Evolutionary conservation across 2,888 invertebrate species (phyloP), one percentile per base, ranked within the genome.

Genomic region (Parascotia fuliginaria): DNA sequence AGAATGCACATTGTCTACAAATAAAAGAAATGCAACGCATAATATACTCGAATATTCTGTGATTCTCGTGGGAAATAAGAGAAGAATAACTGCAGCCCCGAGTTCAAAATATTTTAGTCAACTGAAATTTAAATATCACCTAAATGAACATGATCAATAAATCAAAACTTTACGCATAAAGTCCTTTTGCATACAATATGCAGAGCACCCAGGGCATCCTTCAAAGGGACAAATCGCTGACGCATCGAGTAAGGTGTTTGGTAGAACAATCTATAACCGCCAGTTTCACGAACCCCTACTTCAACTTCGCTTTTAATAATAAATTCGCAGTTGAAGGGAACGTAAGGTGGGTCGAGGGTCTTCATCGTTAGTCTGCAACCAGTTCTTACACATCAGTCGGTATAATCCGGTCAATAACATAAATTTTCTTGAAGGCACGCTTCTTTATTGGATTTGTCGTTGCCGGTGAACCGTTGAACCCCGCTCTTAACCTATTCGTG

Each of bases 351-450:
- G 66, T 61, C 58, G 62, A 64, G 64, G 86, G 48, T 82, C 88
- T 76, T 9, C 15, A 15, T 69, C 62, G 34, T 38, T 87, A 85
- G 89, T 67, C 65, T 67, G 65, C 68, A 73, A 65, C 70, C 75
- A 73, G 76, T 75, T 81, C 80, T 83, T 81, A 74, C 84, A 84
- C 84, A 87, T 88, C 88, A 87, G 77, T 81, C 77, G 75, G 73
- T 78, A 87, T 88, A 89, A 88, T 86, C 84, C 85, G 88, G 87
- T 87, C 87, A 89, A 87, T 89, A 88, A 87, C 87, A 89, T 89
- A 89, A 87, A 88, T 88, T n/a, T 88, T 88, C 79, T 86, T 78
- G 71, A 77, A 82, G 81, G 81, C 83, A 82, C 74, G 81, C 75
- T 81, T 83, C 88, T 86, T 87, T 89, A 89, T 89, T 88, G 85